A percentile compares a stretch with the other conserved stretches of the same genome.
phyloP scores from a whole-genome alignment of 2,888 invertebrate genomes.

The Cosmia pyralina region DNA sequence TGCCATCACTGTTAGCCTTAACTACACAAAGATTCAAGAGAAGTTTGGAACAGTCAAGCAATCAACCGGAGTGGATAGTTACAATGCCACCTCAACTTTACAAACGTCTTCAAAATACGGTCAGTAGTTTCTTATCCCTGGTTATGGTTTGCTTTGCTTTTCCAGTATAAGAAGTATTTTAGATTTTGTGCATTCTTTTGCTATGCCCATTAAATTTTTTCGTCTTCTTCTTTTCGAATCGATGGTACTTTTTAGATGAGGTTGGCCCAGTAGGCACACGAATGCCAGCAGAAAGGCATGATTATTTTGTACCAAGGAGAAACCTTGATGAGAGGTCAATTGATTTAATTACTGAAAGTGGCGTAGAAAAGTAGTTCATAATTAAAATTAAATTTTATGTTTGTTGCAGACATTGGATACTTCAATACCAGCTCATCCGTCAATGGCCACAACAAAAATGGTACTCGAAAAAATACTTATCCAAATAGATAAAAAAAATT shows the following conservation, averaged over 20 bases:
- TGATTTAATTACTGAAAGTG: not conserved
- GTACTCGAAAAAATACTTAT: conserved; percentile 79
- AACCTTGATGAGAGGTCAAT: not conserved
- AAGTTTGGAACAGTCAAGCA: conserved; percentile 90
- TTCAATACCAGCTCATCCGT: conserved; percentile 83
- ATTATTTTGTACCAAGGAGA: not conserved
- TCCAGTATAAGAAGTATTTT: not conserved
- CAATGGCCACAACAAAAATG: conserved; percentile 76
- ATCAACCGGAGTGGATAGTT: conserved; percentile 92
- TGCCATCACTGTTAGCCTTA: conserved; percentile 93
- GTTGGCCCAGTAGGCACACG: not conserved
- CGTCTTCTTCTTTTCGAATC: not conserved
- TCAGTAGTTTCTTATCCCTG: conserved; percentile 71
- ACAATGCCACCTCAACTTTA: conserved; percentile 94
- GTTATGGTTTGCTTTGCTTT: conserved; percentile 9
- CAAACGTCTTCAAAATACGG: conserved; percentile 93
- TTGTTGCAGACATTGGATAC: conserved; percentile 80
- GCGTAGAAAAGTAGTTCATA: not conserved
- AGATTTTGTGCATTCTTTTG: not conserved
- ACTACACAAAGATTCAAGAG: conserved; percentile 95
- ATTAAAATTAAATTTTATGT: conserved; percentile 2
- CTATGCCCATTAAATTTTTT: too few relatives aligned
- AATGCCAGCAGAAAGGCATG: not conserved
- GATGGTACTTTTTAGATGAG: not conserved
- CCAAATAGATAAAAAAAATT: conserved; percentile 74